A percentile compares a stretch with the other conserved stretches of the same genome.
Conservation (phyloP, 2,888 invertebrate genomes). For the Philereme vetulata region DNA sequence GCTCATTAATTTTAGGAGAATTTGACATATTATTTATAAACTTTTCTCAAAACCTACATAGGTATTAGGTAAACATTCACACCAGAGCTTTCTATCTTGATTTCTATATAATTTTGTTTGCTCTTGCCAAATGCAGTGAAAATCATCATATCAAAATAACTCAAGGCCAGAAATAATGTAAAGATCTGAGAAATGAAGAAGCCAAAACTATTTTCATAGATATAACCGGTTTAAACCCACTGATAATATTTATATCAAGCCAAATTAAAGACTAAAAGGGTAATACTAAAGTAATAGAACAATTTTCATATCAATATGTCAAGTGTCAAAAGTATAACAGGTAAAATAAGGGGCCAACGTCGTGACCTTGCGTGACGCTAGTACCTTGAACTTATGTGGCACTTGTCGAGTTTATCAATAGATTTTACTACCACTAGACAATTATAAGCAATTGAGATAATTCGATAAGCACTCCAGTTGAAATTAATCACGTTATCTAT, state of each 20-base stretch:
- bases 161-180: neutral
- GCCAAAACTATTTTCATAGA: constrained; percentile 5
- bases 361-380: constrained; percentile 39
- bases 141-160: constrained; percentile 11
- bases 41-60: too few relatives aligned
- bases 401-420: constrained; percentile 39
- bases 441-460: constrained; percentile 33
- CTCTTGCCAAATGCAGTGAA: constrained; percentile 13
- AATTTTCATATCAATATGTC: constrained; percentile 16
- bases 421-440: constrained; percentile 32
- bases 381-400: constrained; percentile 36
- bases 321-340: constrained; percentile 13
- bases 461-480: constrained; percentile 25
- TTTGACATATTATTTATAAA: too few relatives aligned
- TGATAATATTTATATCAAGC: neutral
- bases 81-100: too few relatives aligned
- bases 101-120: too few relatives aligned
- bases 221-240: neutral
- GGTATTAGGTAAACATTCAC: too few relatives aligned
- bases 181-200: constrained; percentile 14
- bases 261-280: constrained; percentile 13
- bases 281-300: neutral
- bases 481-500: constrained; percentile 14
- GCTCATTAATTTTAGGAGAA: too few relatives aligned
- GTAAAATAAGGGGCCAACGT: constrained; percentile 26